These are phyloP conservation scores for Zaprionus obscuricornis DNA, from an alignment of 2,888 invertebrate species.

Conservation along the genomic window DNA sequence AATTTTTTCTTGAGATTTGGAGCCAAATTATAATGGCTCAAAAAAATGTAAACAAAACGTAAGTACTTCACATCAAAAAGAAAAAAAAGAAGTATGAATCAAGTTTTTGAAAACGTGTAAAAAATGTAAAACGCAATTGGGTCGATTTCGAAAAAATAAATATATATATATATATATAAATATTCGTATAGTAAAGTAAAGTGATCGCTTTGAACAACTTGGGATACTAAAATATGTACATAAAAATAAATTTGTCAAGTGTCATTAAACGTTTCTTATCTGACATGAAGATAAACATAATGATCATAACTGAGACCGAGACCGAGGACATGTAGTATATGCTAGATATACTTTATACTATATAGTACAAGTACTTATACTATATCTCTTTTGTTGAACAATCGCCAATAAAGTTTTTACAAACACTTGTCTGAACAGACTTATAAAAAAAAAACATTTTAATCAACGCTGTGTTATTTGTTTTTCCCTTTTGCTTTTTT, in stretches of 20 bases:
- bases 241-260: conserved; percentile 4
- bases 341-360: neutral
- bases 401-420: conserved; percentile 22
- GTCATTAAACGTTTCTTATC: conserved; percentile 19
- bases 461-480: conserved; percentile 1
- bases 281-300: conserved; percentile 11
- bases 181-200: too few relatives aligned
- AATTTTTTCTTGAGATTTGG: neutral
- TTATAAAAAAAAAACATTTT: neutral
- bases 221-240: too few relatives aligned
- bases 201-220: too few relatives aligned
- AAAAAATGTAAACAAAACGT: conserved; percentile 63
- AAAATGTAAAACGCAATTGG: too few relatives aligned
- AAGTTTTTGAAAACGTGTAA: neutral
- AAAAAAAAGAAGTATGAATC: conserved; percentile 9
- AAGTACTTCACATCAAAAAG: too few relatives aligned
- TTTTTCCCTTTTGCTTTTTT: conserved; percentile 10
- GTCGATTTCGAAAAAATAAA: too few relatives aligned
- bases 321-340: conserved; percentile 11
- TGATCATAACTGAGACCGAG: conserved; percentile 3
- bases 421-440: conserved; percentile 17
- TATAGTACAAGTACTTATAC: too few relatives aligned
- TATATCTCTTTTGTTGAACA: conserved; percentile 14
- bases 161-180: too few relatives aligned
- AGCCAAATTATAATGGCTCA: conserved; percentile 56